Evolutionary conservation across 2,797 vertebrate species (phyloP).

Genomic region (Nannoperca obscura): DNA sequence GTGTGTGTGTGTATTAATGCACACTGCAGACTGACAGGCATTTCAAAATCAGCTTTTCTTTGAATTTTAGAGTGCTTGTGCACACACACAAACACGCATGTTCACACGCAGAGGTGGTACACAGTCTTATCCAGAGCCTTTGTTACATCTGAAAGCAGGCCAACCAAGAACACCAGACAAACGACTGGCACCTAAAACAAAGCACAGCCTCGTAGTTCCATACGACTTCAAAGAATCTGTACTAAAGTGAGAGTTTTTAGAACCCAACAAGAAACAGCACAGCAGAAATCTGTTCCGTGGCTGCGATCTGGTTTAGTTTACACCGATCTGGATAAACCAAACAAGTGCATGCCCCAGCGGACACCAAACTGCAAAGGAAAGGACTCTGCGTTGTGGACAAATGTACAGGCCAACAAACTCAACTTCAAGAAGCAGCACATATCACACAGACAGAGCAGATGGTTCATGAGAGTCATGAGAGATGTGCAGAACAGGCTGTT

Average conservation of each 20-base stretch:
- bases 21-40: too few species aligned
- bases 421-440: slow-evolving; percentile 7
- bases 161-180: not conserved
- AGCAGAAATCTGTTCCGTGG: slow-evolving; percentile 15
- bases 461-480: too few species aligned
- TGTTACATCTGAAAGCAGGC: not conserved
- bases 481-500: slow-evolving; percentile 1
- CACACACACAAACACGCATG: too few species aligned
- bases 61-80: too few species aligned
- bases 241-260: not conserved
- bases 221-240: too few species aligned
- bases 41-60: too few species aligned
- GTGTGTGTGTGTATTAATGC: too few species aligned
- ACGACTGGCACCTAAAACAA: not conserved
- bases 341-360: not conserved
- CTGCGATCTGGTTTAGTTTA: too few species aligned
- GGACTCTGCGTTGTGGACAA: slow-evolving; percentile 13
- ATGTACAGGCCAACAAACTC: slow-evolving; percentile 20
- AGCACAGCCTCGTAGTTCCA: too few species aligned
- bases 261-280: slow-evolving; percentile 11
- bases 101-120: too few species aligned
- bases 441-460: slow-evolving; percentile 26
- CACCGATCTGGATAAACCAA: slow-evolving; percentile 26
- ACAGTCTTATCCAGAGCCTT: not conserved
- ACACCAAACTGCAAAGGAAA: not conserved